Conservation (phyloP, 1,140 invertebrate species). For the Drosophila rhopaloa region DNA sequence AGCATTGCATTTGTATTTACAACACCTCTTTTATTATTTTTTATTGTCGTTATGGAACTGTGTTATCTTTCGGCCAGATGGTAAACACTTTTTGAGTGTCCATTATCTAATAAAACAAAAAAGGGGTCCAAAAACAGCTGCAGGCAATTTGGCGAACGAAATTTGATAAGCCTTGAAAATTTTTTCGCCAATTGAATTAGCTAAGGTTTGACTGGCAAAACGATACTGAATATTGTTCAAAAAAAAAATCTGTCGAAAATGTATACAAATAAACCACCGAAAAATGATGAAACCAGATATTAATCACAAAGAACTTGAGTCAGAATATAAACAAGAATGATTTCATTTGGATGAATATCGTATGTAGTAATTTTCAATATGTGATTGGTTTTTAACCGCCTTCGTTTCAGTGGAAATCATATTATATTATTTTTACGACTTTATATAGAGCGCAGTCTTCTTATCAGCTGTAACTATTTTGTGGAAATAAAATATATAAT, state of each 20-base stretch:
- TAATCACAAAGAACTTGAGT: conserved; percentile 35
- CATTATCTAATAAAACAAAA: conserved; percentile 54
- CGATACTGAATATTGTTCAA: conserved; percentile 14
- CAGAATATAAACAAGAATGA: conserved; percentile 13
- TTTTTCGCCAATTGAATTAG: conserved; percentile 23
- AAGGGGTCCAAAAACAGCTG: conserved; percentile 61
- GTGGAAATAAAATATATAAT: conserved; percentile 44
- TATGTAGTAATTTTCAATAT: conserved; percentile 1
- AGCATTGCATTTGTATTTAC: conserved; percentile 57
- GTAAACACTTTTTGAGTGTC: conserved; percentile 61
- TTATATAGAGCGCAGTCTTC: conserved; percentile 15
- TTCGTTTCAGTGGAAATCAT: conserved; percentile 10
- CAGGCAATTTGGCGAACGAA: conserved; percentile 43
- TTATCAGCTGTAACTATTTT: conserved; percentile 64
- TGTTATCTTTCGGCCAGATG: conserved; percentile 63
- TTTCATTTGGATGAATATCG: conserved; percentile 20
- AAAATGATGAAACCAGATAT: conserved; percentile 25
- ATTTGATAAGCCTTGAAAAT: conserved; percentile 35
- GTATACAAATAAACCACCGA: conserved; percentile 9
- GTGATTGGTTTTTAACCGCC: conserved; percentile 11
- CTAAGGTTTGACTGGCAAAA: conserved; percentile 4
- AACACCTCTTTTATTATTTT: conserved; percentile 44
- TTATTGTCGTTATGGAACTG: conserved; percentile 32
- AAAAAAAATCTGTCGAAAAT: conserved; percentile 7
- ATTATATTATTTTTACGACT: conserved; percentile 45